Percentiles rank a stretch among this genome's conserved stretches.
Conservation (phyloP, 2,797 vertebrate species). For the Todus mexicanus region DNA sequence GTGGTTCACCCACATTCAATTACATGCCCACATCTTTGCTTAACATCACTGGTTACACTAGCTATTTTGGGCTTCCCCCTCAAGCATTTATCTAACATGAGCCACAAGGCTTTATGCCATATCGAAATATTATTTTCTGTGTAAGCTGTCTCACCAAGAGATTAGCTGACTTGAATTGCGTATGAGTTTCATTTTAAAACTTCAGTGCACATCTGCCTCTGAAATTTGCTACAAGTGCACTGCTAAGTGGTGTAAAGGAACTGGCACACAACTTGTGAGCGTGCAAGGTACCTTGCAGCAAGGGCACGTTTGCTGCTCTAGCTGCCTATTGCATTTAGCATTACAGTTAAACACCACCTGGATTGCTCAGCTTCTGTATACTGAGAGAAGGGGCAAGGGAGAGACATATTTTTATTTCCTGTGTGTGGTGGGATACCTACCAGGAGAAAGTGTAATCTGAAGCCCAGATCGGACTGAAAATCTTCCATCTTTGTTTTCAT, state of each 20-base stretch:
- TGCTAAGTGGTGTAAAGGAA: background rate
- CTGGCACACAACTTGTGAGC: no score
- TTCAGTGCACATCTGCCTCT: background rate
- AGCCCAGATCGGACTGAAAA: background rate
- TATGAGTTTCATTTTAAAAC: background rate
- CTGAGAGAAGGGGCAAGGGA: background rate
- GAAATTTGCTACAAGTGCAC: background rate
- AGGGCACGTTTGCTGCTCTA: background rate
- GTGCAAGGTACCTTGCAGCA: fast-evolving
- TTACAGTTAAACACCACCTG: background rate
- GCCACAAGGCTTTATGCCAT: background rate
- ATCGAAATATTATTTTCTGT: background rate
- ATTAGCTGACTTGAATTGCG: background rate
- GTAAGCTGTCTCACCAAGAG: background rate
- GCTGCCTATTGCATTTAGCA: no score
- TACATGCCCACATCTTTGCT: background rate
- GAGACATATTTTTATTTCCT: background rate
- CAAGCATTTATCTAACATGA: fast-evolving
- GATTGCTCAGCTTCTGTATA: background rate
- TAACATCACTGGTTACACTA: background rate
- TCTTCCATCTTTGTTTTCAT: background rate
- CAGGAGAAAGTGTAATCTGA: background rate
- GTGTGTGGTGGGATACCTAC: background rate
- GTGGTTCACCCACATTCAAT: background rate
- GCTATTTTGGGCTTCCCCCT: background rate